Conservation (phyloP, 2,113 vertebrate species). For the Engraulis encrasicolus region DNA sequence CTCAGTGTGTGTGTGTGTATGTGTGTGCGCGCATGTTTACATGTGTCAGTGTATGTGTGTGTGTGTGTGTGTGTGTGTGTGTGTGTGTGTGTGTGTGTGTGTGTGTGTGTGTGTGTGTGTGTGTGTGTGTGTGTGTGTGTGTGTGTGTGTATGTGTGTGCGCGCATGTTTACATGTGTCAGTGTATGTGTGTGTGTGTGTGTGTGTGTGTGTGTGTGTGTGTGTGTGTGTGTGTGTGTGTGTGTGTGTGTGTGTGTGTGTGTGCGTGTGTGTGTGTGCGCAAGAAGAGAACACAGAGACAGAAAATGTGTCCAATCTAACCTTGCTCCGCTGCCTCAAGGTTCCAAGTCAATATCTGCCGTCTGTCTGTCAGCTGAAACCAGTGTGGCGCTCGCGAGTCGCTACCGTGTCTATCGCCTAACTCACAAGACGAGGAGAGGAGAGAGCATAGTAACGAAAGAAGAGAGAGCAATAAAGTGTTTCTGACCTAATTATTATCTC, state of each 20-base stretch:
- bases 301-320: slow-evolving; percentile 16
- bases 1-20: too few relatives aligned
- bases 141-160: too few relatives aligned
- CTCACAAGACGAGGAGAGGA: neutral
- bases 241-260: too few relatives aligned
- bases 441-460: neutral
- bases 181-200: too few relatives aligned
- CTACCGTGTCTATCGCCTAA: neutral
- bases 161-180: too few relatives aligned
- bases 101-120: too few relatives aligned
- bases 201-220: too few relatives aligned
- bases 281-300: neutral
- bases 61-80: neutral
- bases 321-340: slow-evolving; percentile 5
- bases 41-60: neutral
- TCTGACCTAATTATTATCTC: neutral
- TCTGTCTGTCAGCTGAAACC: too few relatives aligned
- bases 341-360: neutral
- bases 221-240: neutral
- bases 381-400: neutral
- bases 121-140: too few relatives aligned
- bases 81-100: neutral
- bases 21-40: too few relatives aligned
- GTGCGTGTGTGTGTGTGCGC: neutral
- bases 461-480: neutral